Evolutionary conservation across 2,888 invertebrate species (phyloP), one percentile per base, ranked within the genome.

Genomic region (Auanema freiburgensis): DNA sequence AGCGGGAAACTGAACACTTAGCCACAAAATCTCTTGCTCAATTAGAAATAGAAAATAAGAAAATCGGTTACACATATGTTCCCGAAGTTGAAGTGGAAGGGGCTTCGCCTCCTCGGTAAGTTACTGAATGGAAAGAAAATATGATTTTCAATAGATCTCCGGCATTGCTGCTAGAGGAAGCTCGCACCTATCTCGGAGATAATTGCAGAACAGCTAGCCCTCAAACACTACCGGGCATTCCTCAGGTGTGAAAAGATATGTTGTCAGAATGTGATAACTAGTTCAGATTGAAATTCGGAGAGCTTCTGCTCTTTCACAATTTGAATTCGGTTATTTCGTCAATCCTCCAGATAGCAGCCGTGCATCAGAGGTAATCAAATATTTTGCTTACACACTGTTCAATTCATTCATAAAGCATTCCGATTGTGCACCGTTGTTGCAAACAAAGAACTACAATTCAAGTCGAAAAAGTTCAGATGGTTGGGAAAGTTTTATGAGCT

Each of bases 321-420:
- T 81, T 55, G 82, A 82, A 56, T 83, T 83, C 51, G 82, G 82
- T 3, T 82, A 82, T 65, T 81, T 80, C 65, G 81, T 83, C 42
- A 81, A 83, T 51, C 80, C 82, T 8, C 83, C 82, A 8, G 81
- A 81, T 5, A 33, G 4, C 8, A 33, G 8, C 8, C 33, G 33
- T 8, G 3, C n/a, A 52, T 5, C 53, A 23, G 24, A 52, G 24
- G n/a, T 18, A 52, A 52, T 5, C n/a, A 46, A 18, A 46, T n/a
- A n/a, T n/a, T n/a, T n/a, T n/a, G n/a, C n/a, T n/a, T n/a, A n/a
- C n/a, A n/a, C n/a, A n/a, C n/a, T n/a, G n/a, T n/a, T n/a, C n/a
- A n/a, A n/a, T n/a, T 16, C 4, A 33, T 55, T 23, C 24, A 6
- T 24, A 21, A 44, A 79, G 41, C 79, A 71, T 5, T 79, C 79